Conservation (phyloP, 1,140 invertebrate species). For the Drosophila truncata region DNA sequence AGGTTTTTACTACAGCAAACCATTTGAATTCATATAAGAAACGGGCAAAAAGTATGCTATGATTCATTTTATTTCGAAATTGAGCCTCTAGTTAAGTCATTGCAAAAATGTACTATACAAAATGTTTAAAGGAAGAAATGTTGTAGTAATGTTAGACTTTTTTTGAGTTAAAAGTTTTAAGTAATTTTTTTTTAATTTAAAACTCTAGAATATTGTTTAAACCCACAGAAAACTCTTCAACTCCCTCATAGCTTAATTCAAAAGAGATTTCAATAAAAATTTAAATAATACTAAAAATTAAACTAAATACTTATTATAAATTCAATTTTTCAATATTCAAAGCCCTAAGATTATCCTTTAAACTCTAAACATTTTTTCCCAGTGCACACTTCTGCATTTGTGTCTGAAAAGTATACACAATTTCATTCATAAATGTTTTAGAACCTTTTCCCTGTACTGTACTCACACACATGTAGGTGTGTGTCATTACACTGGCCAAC, state of each 20-base stretch:
- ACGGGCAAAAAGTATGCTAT: neutral
- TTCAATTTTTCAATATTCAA: neutral
- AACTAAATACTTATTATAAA: too few species aligned
- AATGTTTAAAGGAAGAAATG: neutral
- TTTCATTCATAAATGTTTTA: slow-evolving; percentile 77
- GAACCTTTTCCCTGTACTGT: slow-evolving; percentile 30
- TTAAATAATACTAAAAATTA: neutral
- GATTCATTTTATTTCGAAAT: neutral
- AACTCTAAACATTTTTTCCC: neutral
- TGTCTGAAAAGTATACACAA: slow-evolving; percentile 47
- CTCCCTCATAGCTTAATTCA: neutral
- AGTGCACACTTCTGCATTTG: slow-evolving; percentile 3
- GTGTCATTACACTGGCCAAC: slow-evolving; percentile 66
- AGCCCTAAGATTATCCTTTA: neutral
- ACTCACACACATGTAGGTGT: slow-evolving; percentile 29
- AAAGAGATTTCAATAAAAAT: neutral
- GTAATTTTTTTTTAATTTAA: too few species aligned
- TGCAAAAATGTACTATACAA: too few species aligned
- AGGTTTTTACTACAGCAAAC: neutral
- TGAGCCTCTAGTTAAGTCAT: too few species aligned
- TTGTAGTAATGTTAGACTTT: too few species aligned
- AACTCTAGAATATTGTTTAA: too few species aligned
- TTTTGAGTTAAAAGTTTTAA: neutral
- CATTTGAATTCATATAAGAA: neutral
- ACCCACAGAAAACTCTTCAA: too few species aligned